These are phyloP conservation scores for Neodiprion lecontei DNA, from an alignment of 1,140 invertebrate species.

Conservation along the genomic window DNA sequence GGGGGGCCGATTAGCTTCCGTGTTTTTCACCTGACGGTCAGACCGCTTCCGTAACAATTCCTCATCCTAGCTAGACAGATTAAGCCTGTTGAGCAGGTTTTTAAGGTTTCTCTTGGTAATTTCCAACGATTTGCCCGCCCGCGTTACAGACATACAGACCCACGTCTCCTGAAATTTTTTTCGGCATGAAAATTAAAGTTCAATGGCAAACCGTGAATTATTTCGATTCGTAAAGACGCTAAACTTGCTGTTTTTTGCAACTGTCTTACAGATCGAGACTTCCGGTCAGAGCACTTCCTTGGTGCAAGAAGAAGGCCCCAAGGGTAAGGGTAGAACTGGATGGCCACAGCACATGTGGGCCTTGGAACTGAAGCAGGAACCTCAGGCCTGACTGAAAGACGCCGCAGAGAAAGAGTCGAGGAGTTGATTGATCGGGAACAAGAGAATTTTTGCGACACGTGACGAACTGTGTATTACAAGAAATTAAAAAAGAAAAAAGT, in stretches of 20 bases:
- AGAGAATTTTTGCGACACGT: too few relatives aligned
- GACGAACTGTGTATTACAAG: background rate
- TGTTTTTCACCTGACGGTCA: background rate
- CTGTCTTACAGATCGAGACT: conserved; percentile 50
- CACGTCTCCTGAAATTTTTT: too few relatives aligned
- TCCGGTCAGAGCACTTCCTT: conserved; percentile 34
- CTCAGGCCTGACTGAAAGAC: conserved; percentile 43
- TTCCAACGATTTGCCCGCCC: too few relatives aligned
- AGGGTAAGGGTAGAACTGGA: conserved; percentile 83
- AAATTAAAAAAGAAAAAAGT: too few relatives aligned
- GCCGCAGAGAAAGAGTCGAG: background rate
- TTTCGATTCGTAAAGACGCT: background rate
- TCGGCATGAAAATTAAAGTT: too few relatives aligned
- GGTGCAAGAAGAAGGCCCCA: conserved; percentile 54
- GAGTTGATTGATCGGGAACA: too few relatives aligned
- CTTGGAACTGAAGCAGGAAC: conserved; percentile 82
- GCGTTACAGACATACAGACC: too few relatives aligned
- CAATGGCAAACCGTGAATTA: too few relatives aligned
- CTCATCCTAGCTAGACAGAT: background rate
- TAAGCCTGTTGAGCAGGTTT: too few relatives aligned
- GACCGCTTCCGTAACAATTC: background rate
- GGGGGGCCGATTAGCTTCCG: background rate
- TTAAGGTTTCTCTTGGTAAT: too few relatives aligned
- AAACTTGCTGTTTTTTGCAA: background rate
- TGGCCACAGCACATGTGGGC: conserved; percentile 97